These are phyloP conservation scores for Loxodonta africana DNA, from an alignment of 2,113 vertebrate genomes.

Conservation along the genomic window DNA sequence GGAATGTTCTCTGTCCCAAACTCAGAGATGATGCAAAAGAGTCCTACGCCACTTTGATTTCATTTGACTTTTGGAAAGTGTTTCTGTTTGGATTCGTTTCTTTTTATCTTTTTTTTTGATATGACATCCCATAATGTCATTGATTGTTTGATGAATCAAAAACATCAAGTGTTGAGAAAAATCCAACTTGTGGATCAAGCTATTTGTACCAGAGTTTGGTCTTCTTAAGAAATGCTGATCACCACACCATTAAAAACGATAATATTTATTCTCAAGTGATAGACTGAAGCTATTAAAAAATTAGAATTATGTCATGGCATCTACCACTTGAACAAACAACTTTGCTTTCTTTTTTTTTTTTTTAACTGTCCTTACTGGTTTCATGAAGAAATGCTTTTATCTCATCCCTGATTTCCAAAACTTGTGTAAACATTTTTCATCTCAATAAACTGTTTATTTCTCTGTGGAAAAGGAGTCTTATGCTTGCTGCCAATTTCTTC, in stretches of 20 bases:
- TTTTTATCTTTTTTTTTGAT: neutral
- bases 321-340: neutral
- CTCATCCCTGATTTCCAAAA: slow-evolving; percentile 27
- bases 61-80: neutral
- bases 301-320: neutral
- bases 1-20: neutral
- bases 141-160: slow-evolving; percentile 14
- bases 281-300: neutral
- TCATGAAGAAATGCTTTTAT: slow-evolving; percentile 34
- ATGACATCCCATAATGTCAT: neutral
- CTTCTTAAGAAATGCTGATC: slow-evolving; percentile 8
- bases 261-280: neutral
- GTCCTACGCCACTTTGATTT: neutral
- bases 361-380: neutral
- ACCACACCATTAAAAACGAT: neutral
- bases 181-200: slow-evolving; percentile 14
- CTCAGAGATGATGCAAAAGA: neutral
- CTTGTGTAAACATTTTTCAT: slow-evolving; percentile 16
- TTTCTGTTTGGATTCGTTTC: slow-evolving; percentile 10
- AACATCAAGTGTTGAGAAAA: neutral
- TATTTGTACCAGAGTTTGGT: neutral
- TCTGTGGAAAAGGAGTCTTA: neutral
- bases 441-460: slow-evolving; percentile 33
- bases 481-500: neutral
- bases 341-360: neutral